Evolutionary conservation across 2,888 invertebrate genomes (phyloP), one percentile per base, ranked within the genome.

Genomic region (Agonopterix arenella): DNA sequence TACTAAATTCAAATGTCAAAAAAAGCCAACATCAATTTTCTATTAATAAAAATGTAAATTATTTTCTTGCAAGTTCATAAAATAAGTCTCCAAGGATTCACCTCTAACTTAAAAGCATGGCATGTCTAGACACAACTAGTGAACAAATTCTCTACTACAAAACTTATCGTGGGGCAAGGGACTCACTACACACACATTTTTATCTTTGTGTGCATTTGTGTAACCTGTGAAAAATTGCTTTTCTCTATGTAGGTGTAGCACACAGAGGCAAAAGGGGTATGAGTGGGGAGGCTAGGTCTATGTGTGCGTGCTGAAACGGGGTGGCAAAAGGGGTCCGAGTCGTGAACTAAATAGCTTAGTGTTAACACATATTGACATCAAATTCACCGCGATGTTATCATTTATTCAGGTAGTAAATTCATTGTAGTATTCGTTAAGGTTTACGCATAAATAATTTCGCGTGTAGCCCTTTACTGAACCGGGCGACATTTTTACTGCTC

Each of bases 351-450:
- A 89, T 89, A 88, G 89, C 88, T 89, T 88, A 88, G 86, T 86
- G 88, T 89, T 89, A 89, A 89, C 89, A 88, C 88, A 89, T 89
- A 89, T 89, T 89, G 89, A 89, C 89, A 88, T 88, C 84, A 86
- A 89, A 86, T 89, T 89, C 82, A 82, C 86, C 85, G 81, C 86
- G 83, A 86, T 85, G 80, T 76, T 89, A 88, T 89, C 88, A 86
- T 84, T 88, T 84, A 88, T 89, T 88, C 85, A 86, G 81, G 83
- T 73, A 75, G 80, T 85, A 78, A 73, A 78, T 74, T 76, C 74
- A 80, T 80, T 81, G 79, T 78, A 73, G 75, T 81, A 80, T 83
- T 78, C 66, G 73, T 74, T 73, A 68, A 64, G 60, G 71, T 70
- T 70, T 59, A 56, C 56, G 58, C 54, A 62, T 68, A 66, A 73